Evolutionary conservation across 2,113 vertebrate species (phyloP), one percentile per base, ranked within the genome.

Genomic region (Polyodon spathula): DNA sequence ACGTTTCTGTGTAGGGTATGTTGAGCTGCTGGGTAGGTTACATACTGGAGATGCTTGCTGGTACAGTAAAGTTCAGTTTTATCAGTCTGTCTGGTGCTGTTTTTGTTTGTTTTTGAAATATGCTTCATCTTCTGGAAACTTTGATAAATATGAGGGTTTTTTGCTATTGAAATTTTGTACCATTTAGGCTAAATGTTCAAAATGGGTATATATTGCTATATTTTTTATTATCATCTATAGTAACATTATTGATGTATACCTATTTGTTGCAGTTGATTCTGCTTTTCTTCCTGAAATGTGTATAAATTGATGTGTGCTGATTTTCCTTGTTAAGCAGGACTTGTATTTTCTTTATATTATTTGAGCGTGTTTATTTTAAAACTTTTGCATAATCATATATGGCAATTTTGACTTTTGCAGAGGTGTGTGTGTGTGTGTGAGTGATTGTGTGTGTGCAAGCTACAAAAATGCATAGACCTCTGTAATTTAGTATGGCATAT

Each of bases 181-280:
- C n/a, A 63, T 44, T 63, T 37, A 40, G 37, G 56, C 54, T 27
- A 54, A 66, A 51, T 64, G 15, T 73, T 76, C 75, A 70, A 61
- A 63, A 56, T 64, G 65, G 51, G 59, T 61, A 56, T 59, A 52
- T 59, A 37, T 61, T 50, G 60, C 17, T 37, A 64, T 63, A 50
- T n/a, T n/a, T 6, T 10, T 50, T 4, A n/a, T 50, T 50, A n/a
- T 50, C 14, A 50, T 11, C 15, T 50, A 50, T 50, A n/a, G 12
- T n/a, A n/a, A 12, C 14, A 10, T n/a, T n/a, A 11, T 50, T 10
- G 12, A n/a, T n/a, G 4, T 12, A 6, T 12, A n/a, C 12, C 48
- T 50, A 2, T 50, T 50, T 27, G 27, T 27, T 27, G 17, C 54
- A 37, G n/a, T n/a, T 8, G 39, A 14, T 37, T 2, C n/a, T 37